Evolutionary conservation across 1,140 invertebrate species (phyloP), one percentile per base, ranked within the genome.

Genomic region (Camponotus pennsylvanicus): DNA sequence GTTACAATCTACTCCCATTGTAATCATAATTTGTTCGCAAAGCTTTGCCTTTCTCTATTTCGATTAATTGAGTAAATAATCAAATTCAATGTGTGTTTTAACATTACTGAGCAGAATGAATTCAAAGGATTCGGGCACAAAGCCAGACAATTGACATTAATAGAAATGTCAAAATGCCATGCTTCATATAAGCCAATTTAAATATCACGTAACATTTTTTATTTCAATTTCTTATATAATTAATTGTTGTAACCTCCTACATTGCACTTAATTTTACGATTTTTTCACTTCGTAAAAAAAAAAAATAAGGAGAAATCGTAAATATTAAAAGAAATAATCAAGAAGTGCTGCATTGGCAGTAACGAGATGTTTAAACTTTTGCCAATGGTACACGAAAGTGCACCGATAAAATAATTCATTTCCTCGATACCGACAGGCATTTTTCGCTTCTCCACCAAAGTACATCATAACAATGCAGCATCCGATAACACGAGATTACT

Each of bases 391-490:
- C 37, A 37, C 45, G 6, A 67, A 11, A 55, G n/a, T 67, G 34
- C 42, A 52, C 37, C 34, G 80, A 66, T 66, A 77, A 76, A 84
- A 13, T 45, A n/a, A 77, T 66, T 84, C 32, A 45, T 73, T 82
- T 73, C 27, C 67, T 73, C 52, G 40, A 73, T 82, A 82, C 18
- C 9, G 13, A 79, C 69, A 69, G 6, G 11, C 32, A 76, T 77
- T 52, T 77, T 37, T 55, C 37, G 13, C 4, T 37, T 63, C 15
- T 77, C 32, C 13, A 21, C 0, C 57, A n/a, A 52, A 15, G 11
- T 75, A 83, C 59, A 27, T 77, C 82, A 49, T 77, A 85, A 85
- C 42, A 83, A 75, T 75, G n/a, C 71, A 61, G 37, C 42, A 85
- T 85, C 32, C 42, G 71, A 77, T 78, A 52, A 32, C 52, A 34